These are phyloP conservation scores for Brachymystax lenok DNA, from an alignment of 2,797 vertebrate species.

Conservation along the genomic window DNA sequence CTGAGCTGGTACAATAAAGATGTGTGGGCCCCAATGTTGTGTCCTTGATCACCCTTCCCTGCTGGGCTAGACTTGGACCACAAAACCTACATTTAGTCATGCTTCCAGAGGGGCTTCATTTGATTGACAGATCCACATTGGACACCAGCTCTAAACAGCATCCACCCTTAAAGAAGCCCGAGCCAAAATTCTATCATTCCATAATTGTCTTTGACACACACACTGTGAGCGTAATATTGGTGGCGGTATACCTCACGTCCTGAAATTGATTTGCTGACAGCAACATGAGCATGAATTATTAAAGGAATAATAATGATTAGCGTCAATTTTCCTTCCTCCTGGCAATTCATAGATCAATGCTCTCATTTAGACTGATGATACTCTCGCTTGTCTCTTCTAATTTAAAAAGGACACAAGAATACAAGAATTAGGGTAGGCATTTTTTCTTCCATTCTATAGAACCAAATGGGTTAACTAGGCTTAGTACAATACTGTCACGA, in stretches of 20 bases:
- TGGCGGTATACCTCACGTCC: conserved; percentile 7
- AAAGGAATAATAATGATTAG: conserved; percentile 36
- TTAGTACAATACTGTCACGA: too few species aligned
- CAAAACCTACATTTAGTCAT: conserved; percentile 51
- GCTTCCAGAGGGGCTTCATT: conserved; percentile 56
- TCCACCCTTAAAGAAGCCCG: conserved; percentile 28
- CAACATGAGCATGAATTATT: conserved; percentile 49
- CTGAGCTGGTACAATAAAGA: conserved; percentile 1
- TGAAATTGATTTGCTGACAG: conserved; percentile 39
- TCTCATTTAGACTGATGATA: conserved; percentile 29
- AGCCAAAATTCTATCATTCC: conserved; percentile 53
- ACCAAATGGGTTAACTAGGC: neutral
- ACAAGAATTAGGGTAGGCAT: neutral
- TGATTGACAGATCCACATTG: conserved; percentile 51
- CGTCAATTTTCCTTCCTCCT: conserved; percentile 20
- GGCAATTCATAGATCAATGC: neutral
- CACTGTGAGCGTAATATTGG: conserved; percentile 14
- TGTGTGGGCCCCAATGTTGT: neutral
- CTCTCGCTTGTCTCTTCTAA: neutral
- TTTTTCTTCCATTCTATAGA: neutral
- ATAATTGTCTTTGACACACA: conserved; percentile 17
- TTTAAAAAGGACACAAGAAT: neutral
- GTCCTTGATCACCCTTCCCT: conserved; percentile 19
- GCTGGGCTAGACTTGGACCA: conserved; percentile 45
- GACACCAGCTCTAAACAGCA: conserved; percentile 39